Evolutionary conservation across 37 sponge, comb jelly and placozoan species (phyloP).

Genomic region (Diacarnus erythraeanus): DNA sequence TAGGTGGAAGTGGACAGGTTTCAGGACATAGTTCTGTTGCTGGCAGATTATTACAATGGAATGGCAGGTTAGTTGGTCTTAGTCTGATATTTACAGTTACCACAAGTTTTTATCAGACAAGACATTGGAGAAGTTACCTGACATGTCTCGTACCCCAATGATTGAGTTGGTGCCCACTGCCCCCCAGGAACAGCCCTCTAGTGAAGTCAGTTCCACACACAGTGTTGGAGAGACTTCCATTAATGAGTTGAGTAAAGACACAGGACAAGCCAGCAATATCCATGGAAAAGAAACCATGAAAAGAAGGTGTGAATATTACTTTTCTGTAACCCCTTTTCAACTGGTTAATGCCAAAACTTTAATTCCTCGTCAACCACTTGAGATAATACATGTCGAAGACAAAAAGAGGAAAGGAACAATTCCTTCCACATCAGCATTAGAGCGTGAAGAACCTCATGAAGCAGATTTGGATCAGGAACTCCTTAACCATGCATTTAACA

Average conservation of each 20-base stretch:
- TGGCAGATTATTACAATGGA: slow-evolving; percentile 87
- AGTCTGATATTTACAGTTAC: not conserved
- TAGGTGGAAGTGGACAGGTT: slow-evolving; percentile 87
- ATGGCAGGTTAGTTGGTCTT: slow-evolving; percentile 40
- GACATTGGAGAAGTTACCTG: slow-evolving; percentile 26
- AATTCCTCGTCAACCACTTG: slow-evolving; percentile 34
- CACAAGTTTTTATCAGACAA: not conserved
- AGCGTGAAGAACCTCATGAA: no score
- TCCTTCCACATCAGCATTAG: no score
- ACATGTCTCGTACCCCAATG: slow-evolving; percentile 23
- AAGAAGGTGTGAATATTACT: slow-evolving; percentile 2
- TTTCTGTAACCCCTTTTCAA: not conserved
- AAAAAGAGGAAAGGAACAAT: slow-evolving; percentile 34
- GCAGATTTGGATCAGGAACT: slow-evolving; percentile 50
- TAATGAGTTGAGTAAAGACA: no score
- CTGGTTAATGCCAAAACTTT: not conserved
- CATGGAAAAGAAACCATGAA: not conserved
- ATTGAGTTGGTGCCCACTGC: slow-evolving; percentile 34
- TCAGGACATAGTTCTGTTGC: slow-evolving; percentile 74
- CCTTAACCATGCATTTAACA: slow-evolving; percentile 46
- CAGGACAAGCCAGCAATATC: no score
- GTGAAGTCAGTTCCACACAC: slow-evolving; percentile 21
- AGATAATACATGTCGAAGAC: no score
- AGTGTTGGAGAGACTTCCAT: no score
- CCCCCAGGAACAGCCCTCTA: slow-evolving; percentile 28